A percentile compares a stretch with the other conserved stretches of the same genome.
Conservation (phyloP, 2,888 invertebrate genomes). For the Ormyrus pomaceus region DNA sequence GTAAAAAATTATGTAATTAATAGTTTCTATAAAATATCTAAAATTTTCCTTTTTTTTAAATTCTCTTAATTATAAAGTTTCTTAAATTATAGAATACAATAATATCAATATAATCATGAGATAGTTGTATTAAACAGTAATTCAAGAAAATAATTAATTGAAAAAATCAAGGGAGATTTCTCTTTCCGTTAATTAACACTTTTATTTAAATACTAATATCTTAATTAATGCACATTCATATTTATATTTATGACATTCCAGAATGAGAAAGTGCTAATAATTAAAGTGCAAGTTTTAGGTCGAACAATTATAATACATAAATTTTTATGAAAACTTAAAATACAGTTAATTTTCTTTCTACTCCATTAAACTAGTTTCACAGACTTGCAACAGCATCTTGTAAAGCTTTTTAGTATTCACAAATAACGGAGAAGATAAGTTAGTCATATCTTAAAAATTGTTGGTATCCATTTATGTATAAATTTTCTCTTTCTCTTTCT, state of each 20-base stretch:
- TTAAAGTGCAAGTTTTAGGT: background rate
- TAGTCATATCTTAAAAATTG: conserved; percentile 6
- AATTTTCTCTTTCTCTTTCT: conserved; percentile 4
- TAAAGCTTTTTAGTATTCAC: conserved; percentile 12
- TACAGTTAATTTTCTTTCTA: too few relatives aligned
- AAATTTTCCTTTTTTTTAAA: too few relatives aligned
- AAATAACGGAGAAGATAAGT: conserved; percentile 22
- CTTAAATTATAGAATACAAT: too few relatives aligned
- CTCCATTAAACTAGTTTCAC: too few relatives aligned
- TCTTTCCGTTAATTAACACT: too few relatives aligned
- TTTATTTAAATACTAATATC: conserved; percentile 2
- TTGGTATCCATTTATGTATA: conserved; percentile 4
- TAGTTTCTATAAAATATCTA: background rate
- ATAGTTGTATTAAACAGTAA: too few relatives aligned
- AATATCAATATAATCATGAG: too few relatives aligned
- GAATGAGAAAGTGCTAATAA: background rate
- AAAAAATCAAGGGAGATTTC: too few relatives aligned
- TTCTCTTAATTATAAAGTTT: too few relatives aligned
- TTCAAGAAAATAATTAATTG: too few relatives aligned
- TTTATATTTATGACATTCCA: background rate
- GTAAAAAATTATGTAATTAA: background rate
- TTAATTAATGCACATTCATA: background rate
- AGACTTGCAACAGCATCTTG: background rate
- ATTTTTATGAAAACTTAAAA: too few relatives aligned
- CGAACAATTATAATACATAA: too few relatives aligned